A percentile compares a stretch with the other conserved stretches of the same genome.
Evolutionary conservation across 1,140 invertebrate genomes (phyloP).

Genomic region (Aphelinus certus): DNA sequence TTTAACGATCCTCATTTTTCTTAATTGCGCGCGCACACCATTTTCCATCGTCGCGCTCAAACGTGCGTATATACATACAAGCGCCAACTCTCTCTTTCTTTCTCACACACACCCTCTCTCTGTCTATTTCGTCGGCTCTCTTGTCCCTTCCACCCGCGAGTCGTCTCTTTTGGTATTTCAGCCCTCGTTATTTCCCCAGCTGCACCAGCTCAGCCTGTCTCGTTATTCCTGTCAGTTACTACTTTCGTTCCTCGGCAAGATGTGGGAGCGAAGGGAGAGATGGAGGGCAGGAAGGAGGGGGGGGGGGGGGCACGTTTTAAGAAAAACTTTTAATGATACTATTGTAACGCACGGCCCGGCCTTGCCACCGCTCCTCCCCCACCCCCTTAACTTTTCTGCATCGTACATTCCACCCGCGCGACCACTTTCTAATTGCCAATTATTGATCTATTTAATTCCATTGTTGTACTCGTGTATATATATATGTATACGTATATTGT

Average conservation of each 20-base stretch:
- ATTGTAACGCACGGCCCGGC: conserved; percentile 26
- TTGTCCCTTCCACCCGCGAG: not conserved
- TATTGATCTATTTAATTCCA: conserved; percentile 37
- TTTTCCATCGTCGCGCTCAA: not conserved
- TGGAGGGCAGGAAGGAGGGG: not conserved
- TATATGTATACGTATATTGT: too few relatives aligned
- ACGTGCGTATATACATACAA: too few relatives aligned
- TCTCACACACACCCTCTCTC: not conserved
- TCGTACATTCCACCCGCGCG: not conserved
- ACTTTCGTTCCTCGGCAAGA: conserved; percentile 29
- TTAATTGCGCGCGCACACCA: conserved; percentile 26
- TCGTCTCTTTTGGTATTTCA: not conserved
- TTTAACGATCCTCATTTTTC: conserved; percentile 25
- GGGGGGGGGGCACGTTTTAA: conserved; percentile 22
- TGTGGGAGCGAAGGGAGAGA: not conserved
- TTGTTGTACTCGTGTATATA: not conserved
- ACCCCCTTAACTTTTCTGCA: not conserved
- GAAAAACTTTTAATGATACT: conserved; percentile 43
- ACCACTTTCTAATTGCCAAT: conserved; percentile 35
- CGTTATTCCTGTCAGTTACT: conserved; percentile 40
- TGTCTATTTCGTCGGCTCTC: conserved; percentile 7
- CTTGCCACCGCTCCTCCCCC: not conserved
- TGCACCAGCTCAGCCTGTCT: conserved; percentile 15
- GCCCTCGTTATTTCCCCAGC: conserved; percentile 36
- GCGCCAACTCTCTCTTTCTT: conserved; percentile 2